phyloP scores from a whole-genome alignment of 2,888 invertebrate species.

The Pristionchus exspectatus region DNA sequence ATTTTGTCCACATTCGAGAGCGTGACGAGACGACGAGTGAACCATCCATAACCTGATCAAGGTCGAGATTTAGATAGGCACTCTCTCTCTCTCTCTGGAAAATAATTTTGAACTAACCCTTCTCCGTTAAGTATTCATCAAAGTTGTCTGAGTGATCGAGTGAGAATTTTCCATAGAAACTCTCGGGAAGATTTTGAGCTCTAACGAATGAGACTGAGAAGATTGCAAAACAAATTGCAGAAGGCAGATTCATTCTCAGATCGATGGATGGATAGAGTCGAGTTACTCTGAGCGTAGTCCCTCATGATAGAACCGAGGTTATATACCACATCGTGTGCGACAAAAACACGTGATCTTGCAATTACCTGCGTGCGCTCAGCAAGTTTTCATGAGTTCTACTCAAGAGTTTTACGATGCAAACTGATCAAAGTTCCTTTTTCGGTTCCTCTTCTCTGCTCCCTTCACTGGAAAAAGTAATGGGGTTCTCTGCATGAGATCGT shows the following conservation, averaged over 20 bases:
- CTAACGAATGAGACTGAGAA: neutral
- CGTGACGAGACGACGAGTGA: neutral
- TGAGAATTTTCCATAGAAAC: slow-evolving; percentile 75
- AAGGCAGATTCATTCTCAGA: neutral
- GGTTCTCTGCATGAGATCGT: too few species aligned
- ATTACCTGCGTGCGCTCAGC: too few species aligned
- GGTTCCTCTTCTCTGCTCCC: too few species aligned
- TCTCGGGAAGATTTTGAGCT: slow-evolving; percentile 66
- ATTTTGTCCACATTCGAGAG: slow-evolving; percentile 5
- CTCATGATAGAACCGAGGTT: too few species aligned
- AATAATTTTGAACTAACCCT: slow-evolving; percentile 61
- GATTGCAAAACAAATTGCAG: neutral
- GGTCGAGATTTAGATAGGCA: neutral
- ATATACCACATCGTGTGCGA: too few species aligned
- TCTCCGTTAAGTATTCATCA: slow-evolving; percentile 76
- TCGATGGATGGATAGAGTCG: too few species aligned
- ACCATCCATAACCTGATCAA: slow-evolving; percentile 13
- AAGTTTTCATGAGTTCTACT: too few species aligned
- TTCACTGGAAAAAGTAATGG: too few species aligned
- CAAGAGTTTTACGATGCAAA: too few species aligned
- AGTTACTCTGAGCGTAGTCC: neutral
- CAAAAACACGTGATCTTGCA: too few species aligned
- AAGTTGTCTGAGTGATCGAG: slow-evolving; percentile 77
- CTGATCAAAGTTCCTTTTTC: too few species aligned
- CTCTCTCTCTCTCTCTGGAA: neutral